phyloP scores from a whole-genome alignment of 2,797 vertebrate genomes.

The Liasis olivaceus region DNA sequence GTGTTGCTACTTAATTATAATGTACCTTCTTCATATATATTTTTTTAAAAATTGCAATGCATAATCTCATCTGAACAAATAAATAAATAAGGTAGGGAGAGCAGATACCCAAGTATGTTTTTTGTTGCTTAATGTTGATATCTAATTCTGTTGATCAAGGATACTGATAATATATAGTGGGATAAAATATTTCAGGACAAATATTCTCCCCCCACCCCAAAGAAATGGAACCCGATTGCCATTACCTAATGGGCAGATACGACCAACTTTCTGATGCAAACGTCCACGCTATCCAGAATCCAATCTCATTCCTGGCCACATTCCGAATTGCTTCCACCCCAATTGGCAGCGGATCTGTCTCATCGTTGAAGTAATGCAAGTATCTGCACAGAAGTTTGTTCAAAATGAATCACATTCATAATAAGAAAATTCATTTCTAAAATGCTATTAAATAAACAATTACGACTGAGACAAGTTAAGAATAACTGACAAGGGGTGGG shows the following conservation, averaged over 20 bases:
- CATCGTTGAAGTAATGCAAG: constrained; percentile 64
- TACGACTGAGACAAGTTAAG: background rate
- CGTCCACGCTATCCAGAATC: constrained; percentile 70
- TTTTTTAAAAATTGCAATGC: background rate
- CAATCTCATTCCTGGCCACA: constrained; percentile 67
- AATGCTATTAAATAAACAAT: background rate
- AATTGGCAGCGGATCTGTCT: constrained; percentile 36
- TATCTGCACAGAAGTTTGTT: constrained; percentile 65
- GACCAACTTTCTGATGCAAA: constrained; percentile 76
- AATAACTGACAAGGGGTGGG: background rate
- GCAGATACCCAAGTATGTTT: background rate
- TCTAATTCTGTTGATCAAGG: background rate
- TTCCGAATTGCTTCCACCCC: constrained; percentile 44
- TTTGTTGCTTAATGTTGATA: background rate
- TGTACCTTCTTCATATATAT: background rate
- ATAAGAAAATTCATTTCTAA: background rate
- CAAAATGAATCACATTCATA: constrained; percentile 29
- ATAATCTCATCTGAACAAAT: background rate
- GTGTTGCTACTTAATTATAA: background rate
- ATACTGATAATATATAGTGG: background rate
- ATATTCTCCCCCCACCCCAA: background rate
- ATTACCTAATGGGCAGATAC: constrained; percentile 67
- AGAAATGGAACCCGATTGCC: background rate
- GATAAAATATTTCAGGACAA: background rate
- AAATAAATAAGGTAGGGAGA: background rate